Evolutionary conservation across 2,797 vertebrate species (phyloP).

Genomic region (Numenius phaeopus): DNA sequence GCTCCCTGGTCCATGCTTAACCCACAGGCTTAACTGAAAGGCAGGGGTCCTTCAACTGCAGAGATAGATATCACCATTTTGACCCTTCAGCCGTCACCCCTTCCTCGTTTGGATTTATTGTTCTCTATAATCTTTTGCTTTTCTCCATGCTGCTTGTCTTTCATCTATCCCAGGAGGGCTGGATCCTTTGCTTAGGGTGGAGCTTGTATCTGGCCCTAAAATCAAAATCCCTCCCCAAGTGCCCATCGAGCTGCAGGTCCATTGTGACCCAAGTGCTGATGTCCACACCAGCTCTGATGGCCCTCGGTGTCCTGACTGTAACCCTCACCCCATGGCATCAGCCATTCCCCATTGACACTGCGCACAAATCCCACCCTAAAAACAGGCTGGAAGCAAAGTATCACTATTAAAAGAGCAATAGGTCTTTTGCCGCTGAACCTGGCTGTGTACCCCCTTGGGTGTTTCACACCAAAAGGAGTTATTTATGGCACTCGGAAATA

Average conservation of each 20-base stretch:
- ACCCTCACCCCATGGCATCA: background rate
- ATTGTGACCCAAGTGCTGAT: background rate
- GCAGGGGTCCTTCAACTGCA: background rate
- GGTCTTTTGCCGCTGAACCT: background rate
- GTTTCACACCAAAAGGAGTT: background rate
- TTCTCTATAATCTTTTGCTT: background rate
- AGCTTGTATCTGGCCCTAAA: background rate
- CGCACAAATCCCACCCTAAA: background rate
- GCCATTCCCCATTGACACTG: background rate
- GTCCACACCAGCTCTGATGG: background rate
- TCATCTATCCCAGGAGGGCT: background rate
- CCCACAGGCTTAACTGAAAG: background rate
- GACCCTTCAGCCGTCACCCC: background rate
- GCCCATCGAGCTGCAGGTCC: background rate
- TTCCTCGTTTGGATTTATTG: background rate
- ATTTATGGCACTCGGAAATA: background rate
- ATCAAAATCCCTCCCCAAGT: background rate
- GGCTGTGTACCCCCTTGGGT: background rate
- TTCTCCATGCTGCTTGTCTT: background rate
- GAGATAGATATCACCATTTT: background rate
- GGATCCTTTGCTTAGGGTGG: rapidly evolving
- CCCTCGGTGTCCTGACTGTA: background rate
- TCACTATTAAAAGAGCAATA: background rate
- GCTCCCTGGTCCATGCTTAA: background rate
- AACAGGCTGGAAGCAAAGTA: background rate